A percentile compares a stretch with the other conserved stretches of the same genome.
Evolutionary conservation across 2,888 invertebrate genomes (phyloP).

Genomic region (Tipula lateralis): DNA sequence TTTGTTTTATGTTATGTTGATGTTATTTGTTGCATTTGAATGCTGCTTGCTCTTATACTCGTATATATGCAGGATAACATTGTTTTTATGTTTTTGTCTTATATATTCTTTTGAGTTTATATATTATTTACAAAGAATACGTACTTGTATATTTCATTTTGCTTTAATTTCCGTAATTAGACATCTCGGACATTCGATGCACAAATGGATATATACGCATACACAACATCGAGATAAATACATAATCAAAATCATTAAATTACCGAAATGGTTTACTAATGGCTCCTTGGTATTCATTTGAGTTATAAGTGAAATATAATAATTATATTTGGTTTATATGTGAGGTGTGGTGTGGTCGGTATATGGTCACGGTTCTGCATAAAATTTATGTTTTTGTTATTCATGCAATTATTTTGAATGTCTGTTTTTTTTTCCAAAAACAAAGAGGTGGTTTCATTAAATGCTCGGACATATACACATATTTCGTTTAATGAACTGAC

Average conservation of each 20-base stretch:
- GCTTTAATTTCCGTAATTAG: constrained; percentile 7
- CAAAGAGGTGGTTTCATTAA: neutral
- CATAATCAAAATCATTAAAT: neutral
- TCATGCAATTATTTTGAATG: neutral
- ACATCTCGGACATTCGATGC: neutral
- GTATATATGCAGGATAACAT: neutral
- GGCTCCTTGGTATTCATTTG: neutral
- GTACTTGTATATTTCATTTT: neutral
- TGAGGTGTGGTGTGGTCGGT: neutral
- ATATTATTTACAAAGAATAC: neutral
- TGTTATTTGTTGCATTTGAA: neutral
- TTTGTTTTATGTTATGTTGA: neutral
- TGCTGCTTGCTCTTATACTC: neutral
- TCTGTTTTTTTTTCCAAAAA: neutral
- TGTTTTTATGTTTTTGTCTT: neutral
- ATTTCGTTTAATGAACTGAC: neutral
- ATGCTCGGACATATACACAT: neutral
- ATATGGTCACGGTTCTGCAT: neutral
- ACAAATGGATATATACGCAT: neutral
- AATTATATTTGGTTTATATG: neutral
- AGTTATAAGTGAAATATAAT: neutral
- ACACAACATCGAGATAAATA: neutral
- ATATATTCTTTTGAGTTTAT: neutral
- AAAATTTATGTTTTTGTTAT: constrained; percentile 2
- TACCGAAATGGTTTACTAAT: neutral